Conservation (phyloP, 2,113 vertebrate species). For the Mungos mungo region DNA sequence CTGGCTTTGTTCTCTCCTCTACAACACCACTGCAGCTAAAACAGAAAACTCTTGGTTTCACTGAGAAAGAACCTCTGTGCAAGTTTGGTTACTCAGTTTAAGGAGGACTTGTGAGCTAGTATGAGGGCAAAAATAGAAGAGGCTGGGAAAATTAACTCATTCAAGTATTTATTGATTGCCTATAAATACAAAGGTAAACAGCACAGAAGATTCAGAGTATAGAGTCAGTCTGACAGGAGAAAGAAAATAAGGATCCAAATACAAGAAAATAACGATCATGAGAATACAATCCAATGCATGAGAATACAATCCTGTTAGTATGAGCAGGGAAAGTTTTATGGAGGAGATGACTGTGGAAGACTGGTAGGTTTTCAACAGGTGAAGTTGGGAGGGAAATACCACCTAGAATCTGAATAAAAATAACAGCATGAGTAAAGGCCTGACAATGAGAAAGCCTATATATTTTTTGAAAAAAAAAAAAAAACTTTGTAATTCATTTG, state of each 20-base stretch:
- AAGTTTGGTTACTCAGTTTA: background rate
- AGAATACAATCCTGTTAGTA: background rate
- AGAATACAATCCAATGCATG: background rate
- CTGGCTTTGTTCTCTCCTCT: background rate
- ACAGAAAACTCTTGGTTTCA: background rate
- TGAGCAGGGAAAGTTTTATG: background rate
- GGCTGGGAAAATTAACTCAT: background rate
- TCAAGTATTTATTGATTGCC: background rate
- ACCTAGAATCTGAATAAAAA: background rate
- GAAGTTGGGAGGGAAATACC: background rate
- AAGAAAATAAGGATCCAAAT: conserved; percentile 34
- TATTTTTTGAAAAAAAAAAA: background rate
- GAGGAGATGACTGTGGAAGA: background rate
- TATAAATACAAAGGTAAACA: background rate
- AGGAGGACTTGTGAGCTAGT: background rate
- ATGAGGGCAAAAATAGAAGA: background rate
- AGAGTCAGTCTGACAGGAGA: background rate
- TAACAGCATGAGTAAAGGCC: background rate
- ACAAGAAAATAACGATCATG: background rate
- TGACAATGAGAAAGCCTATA: background rate
- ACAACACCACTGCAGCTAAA: background rate
- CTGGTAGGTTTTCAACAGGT: background rate
- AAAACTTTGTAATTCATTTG: conserved; percentile 17
- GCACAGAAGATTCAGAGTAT: background rate
- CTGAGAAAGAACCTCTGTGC: background rate